Conservation (phyloP, 2,113 vertebrate species). For the Eolophus roseicapilla region DNA sequence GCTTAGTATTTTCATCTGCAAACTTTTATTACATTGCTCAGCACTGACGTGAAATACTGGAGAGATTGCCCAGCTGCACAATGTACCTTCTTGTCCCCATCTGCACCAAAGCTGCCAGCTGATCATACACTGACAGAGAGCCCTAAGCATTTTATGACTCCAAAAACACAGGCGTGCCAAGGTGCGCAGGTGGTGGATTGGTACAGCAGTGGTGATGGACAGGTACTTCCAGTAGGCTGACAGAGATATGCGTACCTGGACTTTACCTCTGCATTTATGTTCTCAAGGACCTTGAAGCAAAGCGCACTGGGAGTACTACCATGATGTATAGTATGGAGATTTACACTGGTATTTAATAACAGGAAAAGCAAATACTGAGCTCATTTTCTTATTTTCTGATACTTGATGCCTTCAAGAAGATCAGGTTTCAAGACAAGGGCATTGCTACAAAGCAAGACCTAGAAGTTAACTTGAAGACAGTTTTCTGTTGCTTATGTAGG, state of each 20-base stretch:
- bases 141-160: neutral
- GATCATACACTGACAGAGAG: neutral
- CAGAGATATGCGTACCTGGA: neutral
- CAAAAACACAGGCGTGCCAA: neutral
- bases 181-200: neutral
- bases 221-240: slow-evolving; percentile 1
- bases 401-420: neutral
- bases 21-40: slow-evolving; percentile 68
- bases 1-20: slow-evolving; percentile 68
- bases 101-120: slow-evolving; percentile 12
- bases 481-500: neutral
- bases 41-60: slow-evolving; percentile 49
- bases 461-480: neutral
- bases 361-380: neutral
- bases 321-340: neutral
- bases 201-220: fast-evolving
- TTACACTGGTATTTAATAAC: neutral
- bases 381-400: neutral
- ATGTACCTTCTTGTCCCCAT: slow-evolving; percentile 20
- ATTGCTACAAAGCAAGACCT: neutral
- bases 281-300: neutral
- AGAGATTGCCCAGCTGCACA: slow-evolving; percentile 10
- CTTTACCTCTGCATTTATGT: neutral
- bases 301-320: neutral
- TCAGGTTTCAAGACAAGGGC: neutral